phyloP scores from a whole-genome alignment of 2,888 invertebrate genomes.

The Stenodema calcarata region DNA sequence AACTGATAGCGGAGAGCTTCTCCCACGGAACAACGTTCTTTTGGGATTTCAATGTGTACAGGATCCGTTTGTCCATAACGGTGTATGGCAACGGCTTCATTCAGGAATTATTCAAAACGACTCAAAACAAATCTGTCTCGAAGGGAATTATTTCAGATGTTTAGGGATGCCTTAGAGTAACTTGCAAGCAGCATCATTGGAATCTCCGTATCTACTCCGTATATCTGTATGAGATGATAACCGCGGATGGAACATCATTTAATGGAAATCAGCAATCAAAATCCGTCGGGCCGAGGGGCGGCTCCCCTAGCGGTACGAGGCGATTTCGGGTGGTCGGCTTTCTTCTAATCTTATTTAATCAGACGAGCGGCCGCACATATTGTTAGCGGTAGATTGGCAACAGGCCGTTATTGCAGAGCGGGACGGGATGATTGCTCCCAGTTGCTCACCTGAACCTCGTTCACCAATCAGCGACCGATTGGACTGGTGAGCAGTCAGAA shows the following conservation, averaged over 20 bases:
- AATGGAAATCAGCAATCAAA: not conserved
- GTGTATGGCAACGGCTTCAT: no score
- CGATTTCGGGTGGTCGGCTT: not conserved
- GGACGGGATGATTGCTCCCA: not conserved
- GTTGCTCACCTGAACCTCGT: not conserved
- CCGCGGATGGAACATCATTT: not conserved
- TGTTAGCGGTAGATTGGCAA: not conserved
- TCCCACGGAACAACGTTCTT: not conserved
- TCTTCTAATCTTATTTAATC: slow-evolving; percentile 21
- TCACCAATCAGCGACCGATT: not conserved
- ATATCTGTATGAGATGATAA: not conserved
- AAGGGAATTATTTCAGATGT: no score
- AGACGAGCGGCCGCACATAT: not conserved
- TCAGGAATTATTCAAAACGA: no score
- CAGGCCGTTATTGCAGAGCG: not conserved
- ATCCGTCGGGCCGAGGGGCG: not conserved
- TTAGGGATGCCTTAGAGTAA: no score
- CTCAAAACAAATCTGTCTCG: no score
- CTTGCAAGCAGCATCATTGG: no score
- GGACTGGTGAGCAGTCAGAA: no score
- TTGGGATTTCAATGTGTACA: no score
- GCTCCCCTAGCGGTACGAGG: not conserved
- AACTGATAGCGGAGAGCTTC: not conserved
- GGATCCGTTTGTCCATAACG: no score
- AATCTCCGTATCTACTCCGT: not conserved